Conservation (phyloP, 1,140 invertebrate species). For the Drosophila elegans region DNA sequence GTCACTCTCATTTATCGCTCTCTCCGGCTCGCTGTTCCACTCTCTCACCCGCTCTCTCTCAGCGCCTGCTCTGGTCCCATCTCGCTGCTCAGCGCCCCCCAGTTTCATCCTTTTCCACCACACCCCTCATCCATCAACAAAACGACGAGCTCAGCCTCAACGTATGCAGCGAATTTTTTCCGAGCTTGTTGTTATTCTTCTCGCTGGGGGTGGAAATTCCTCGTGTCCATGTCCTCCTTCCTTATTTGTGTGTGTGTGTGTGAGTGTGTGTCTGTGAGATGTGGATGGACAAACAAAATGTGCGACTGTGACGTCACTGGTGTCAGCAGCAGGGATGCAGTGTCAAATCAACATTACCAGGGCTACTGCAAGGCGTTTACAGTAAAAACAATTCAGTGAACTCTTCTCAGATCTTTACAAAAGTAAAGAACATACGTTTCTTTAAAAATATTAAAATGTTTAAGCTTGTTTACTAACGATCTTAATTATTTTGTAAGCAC, state of each 20-base stretch:
- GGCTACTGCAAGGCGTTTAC: neutral
- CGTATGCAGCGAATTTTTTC: conserved; percentile 53
- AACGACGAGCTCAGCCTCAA: conserved; percentile 25
- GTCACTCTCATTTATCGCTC: conserved; percentile 10
- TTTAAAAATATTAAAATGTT: too few relatives aligned
- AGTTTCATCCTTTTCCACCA: conserved; percentile 1
- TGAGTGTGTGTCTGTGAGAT: neutral
- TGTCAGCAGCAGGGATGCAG: conserved; percentile 15
- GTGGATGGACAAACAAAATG: conserved; percentile 12
- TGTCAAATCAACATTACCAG: conserved; percentile 5
- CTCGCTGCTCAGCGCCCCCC: conserved; percentile 40
- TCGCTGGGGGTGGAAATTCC: conserved; percentile 58
- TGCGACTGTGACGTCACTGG: conserved; percentile 18
- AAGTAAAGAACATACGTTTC: neutral
- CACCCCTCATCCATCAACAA: conserved; percentile 15
- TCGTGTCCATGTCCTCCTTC: conserved; percentile 1
- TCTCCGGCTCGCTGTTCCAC: conserved; percentile 5
- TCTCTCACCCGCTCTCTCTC: conserved; percentile 1
- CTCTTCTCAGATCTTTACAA: neutral
- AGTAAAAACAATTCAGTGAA: neutral
- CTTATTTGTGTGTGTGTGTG: neutral
- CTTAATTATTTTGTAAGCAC: too few relatives aligned
- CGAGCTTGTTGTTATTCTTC: conserved; percentile 22
- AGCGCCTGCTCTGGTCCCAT: conserved; percentile 40
- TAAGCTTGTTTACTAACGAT: too few relatives aligned